These are phyloP conservation scores for Parotocinclus haroldoi DNA, from an alignment of 2,797 vertebrate species.

Conservation along the genomic window DNA sequence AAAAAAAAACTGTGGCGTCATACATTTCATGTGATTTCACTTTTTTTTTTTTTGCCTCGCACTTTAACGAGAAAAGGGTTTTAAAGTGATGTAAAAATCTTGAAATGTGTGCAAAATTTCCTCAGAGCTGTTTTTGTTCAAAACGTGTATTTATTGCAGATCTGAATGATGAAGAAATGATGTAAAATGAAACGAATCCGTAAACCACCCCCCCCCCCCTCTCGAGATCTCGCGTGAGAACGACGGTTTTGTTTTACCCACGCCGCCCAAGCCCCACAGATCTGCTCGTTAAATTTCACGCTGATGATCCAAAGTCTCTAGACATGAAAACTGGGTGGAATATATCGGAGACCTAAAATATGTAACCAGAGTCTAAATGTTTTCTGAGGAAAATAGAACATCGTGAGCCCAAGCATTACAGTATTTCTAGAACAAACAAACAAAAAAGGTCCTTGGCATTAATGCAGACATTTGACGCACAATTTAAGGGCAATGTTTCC, in stretches of 20 bases:
- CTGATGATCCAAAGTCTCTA: not conserved
- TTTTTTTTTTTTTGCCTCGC: constrained; percentile 73
- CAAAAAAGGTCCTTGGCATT: not conserved
- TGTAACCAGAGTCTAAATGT: no score
- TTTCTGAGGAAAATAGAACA: no score
- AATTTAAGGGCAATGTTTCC: not conserved
- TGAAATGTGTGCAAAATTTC: constrained; percentile 38
- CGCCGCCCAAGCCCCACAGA: not conserved
- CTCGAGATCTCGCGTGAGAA: constrained; percentile 54
- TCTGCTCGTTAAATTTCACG: not conserved
- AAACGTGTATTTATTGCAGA: constrained; percentile 62
- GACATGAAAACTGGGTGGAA: no score
- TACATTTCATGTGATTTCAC: constrained; percentile 76
- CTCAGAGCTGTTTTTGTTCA: constrained; percentile 47
- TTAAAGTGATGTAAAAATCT: constrained; percentile 25
- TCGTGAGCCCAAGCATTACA: constrained; percentile 35
- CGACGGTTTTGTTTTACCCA: constrained; percentile 7
- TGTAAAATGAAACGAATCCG: constrained; percentile 51
- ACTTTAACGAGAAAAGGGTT: constrained; percentile 66
- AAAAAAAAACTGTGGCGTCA: constrained; percentile 23
- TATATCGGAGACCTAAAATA: no score
- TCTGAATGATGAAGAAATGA: constrained; percentile 55
- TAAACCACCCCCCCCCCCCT: no score
- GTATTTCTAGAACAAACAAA: constrained; percentile 27
- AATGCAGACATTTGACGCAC: constrained; percentile 6